Base-by-base conservation (phyloP, 2,888 invertebrate genomes). In the Hipparchia semele region DNA sequence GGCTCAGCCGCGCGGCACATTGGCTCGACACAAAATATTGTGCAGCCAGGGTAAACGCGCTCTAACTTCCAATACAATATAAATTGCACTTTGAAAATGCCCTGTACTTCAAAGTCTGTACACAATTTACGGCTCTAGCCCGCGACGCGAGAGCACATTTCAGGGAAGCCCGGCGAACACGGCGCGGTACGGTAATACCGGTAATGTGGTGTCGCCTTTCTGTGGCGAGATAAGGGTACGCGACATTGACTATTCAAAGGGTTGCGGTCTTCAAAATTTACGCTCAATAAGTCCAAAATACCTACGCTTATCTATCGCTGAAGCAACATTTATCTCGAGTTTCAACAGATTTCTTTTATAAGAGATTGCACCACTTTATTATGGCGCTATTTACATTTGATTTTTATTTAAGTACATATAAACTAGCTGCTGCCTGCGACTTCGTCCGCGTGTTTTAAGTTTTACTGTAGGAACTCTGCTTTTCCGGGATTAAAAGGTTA, bases 191-290 rank as follows among this genome's bases (percentile, higher is more conserved):
- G 85, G 86, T 92, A 92, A 93, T 92, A 87, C 92, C 92, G 91
- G 93, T 94, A 94, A 93, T 94, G 92, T 91, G 91, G 91, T 93
- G 93, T 92, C 93, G 91, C 90, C 88, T 92, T 91, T 93, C 93
- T 92, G 92, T 86, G 92, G 92, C 87, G 87, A 93, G 94, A 94
- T 94, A 94, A 94, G 92, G 92, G 92, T 90, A 90, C 90, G 91
- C 93, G 93, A 92, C 92, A 93, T 93, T 92, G 93, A 92, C 92
- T 94, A 93, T 94, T 93, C 93, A 94, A 94, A 94, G 93, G 92
- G 93, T 89, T 92, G 93, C 85, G 92, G 93, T 92, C 91, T 87
- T 91, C 91, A 91, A 92, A 93, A 94, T 93, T 93, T 91, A 90
- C 90, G 92, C 91, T 92, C 93, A 91, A 93, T 93, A 93, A 91